These are phyloP conservation scores for Griposia aprilina DNA, from an alignment of 2,888 invertebrate species.

Conservation along the genomic window DNA sequence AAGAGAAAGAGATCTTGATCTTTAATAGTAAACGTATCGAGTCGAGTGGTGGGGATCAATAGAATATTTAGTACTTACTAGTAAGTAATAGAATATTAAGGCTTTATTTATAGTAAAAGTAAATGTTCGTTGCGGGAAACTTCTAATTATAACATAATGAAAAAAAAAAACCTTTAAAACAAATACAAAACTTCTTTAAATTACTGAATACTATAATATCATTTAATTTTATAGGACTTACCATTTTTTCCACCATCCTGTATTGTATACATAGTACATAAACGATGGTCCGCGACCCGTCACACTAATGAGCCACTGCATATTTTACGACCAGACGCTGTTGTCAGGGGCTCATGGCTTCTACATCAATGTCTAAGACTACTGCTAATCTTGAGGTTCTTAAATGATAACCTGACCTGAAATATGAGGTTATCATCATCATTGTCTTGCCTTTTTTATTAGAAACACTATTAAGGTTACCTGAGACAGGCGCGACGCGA, in stretches of 20 bases:
- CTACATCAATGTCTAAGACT: background rate
- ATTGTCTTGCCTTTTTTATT: no score
- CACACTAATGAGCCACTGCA: slow-evolving; percentile 53
- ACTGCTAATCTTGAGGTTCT: background rate
- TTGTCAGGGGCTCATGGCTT: slow-evolving; percentile 31
- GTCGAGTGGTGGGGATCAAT: no score
- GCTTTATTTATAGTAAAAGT: background rate
- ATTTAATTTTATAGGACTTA: background rate
- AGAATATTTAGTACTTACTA: no score
- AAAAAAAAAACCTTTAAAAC: background rate
- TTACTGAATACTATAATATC: background rate
- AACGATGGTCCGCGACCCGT: slow-evolving; percentile 31
- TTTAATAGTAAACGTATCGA: no score
- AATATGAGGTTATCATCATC: background rate
- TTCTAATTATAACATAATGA: no score
- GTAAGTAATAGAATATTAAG: background rate
- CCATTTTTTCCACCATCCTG: background rate
- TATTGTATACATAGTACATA: slow-evolving; percentile 16
- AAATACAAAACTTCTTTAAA: background rate
- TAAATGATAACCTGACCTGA: background rate
- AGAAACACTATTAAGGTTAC: no score
- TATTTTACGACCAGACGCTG: slow-evolving; percentile 44
- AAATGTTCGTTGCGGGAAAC: background rate
- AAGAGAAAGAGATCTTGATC: no score
- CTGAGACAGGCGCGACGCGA: no score